phyloP scores from a whole-genome alignment of 2,888 invertebrate genomes.

The Nudaria mundana region DNA sequence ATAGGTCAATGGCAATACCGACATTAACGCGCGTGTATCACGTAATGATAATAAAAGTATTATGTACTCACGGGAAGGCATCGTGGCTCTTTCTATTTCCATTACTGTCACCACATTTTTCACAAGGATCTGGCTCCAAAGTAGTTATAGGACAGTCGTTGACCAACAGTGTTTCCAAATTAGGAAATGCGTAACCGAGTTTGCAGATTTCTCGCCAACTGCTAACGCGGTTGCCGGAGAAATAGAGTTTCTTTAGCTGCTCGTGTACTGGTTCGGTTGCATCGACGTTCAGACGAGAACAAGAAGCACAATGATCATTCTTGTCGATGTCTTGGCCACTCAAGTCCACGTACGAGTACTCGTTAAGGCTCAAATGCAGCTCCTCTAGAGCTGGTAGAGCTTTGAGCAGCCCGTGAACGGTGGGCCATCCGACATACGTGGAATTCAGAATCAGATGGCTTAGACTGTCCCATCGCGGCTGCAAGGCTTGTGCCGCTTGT shows the following conservation, averaged over 20 bases:
- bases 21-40: conserved; percentile 36
- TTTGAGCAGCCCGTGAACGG: conserved; percentile 88
- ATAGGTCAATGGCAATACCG: conserved; percentile 59
- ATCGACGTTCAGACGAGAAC: conserved; percentile 60
- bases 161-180: conserved; percentile 90
- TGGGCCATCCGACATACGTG: conserved; percentile 92
- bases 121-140: conserved; percentile 82
- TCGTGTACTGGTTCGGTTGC: conserved; percentile 79
- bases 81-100: conserved; percentile 82
- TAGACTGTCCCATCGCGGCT: conserved; percentile 81
- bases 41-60: conserved; percentile 10
- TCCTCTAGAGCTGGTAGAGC: conserved; percentile 92
- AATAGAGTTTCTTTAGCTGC: conserved; percentile 89
- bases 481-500: conserved; percentile 75
- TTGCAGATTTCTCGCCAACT: conserved; percentile 92
- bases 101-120: conserved; percentile 71
- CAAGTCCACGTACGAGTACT: conserved; percentile 89
- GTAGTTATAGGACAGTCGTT: conserved; percentile 91
- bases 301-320: conserved; percentile 63
- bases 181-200: conserved; percentile 92
- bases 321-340: conserved; percentile 67
- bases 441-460: conserved; percentile 93
- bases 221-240: conserved; percentile 93
- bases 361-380: conserved; percentile 95
- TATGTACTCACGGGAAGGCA: conserved; percentile 77